Conservation (phyloP, 2,888 invertebrate genomes). For the Dermolepida albohirtum region DNA sequence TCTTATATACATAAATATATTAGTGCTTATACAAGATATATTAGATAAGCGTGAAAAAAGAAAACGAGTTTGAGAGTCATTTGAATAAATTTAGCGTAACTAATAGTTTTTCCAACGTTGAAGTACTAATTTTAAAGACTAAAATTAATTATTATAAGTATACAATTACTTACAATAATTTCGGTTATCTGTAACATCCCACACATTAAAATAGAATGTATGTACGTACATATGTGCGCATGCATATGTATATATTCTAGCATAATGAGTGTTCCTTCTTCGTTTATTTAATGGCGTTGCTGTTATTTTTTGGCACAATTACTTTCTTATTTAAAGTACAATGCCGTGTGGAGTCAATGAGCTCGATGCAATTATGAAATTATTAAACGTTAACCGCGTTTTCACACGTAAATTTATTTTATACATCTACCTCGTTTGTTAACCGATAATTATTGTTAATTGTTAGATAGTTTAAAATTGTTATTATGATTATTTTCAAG, state of each 20-base stretch:
- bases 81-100: slow-evolving; percentile 24
- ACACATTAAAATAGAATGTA: no score
- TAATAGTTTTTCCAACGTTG: slow-evolving; percentile 18
- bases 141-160: slow-evolving; percentile 12
- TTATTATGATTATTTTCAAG: slow-evolving; percentile 6
- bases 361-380: slow-evolving; percentile 1
- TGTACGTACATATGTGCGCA: no score
- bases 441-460: slow-evolving; percentile 4
- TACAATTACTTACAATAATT: not conserved
- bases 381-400: not conserved
- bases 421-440: slow-evolving; percentile 9
- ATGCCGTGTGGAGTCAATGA: no score
- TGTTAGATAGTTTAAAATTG: slow-evolving; percentile 6
- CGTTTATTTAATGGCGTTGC: no score
- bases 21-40: slow-evolving; percentile 5
- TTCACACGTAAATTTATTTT: slow-evolving; percentile 15
- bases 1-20: slow-evolving; percentile 18
- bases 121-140: not conserved
- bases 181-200: no score
- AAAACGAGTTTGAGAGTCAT: not conserved
- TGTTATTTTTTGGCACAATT: no score
- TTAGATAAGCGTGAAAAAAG: slow-evolving; percentile 12
- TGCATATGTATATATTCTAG: no score
- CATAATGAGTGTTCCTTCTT: no score
- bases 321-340: no score